Percentiles rank a stretch among this genome's conserved stretches.
Conservation (phyloP, 2,113 vertebrate genomes). For the Rutilus rutilus region DNA sequence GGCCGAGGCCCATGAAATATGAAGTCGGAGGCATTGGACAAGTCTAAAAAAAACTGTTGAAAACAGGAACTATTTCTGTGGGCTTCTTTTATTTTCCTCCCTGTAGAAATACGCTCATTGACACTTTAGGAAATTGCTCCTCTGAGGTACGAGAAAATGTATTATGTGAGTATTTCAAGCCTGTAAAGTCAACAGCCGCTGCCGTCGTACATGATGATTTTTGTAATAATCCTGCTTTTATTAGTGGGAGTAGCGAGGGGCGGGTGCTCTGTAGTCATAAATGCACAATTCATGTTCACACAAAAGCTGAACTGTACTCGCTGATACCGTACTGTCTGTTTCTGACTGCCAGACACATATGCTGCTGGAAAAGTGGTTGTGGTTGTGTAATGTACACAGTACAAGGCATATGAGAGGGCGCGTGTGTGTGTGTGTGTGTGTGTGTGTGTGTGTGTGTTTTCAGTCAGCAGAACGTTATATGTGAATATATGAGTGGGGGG, state of each 20-base stretch:
- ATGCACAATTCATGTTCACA: slow-evolving; percentile 72
- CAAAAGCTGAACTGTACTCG: slow-evolving; percentile 64
- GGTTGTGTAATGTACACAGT: slow-evolving; percentile 55
- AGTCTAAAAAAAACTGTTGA: slow-evolving; percentile 4
- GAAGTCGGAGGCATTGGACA: not conserved
- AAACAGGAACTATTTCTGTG: not conserved
- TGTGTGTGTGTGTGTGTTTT: slow-evolving; percentile 6
- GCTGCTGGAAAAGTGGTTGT: slow-evolving; percentile 61
- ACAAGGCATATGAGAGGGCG: slow-evolving; percentile 1
- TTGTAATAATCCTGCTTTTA: slow-evolving; percentile 80
- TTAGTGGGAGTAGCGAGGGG: slow-evolving; percentile 55
- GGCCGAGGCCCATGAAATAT: slow-evolving; percentile 13
- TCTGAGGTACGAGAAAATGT: not conserved
- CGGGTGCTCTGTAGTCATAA: slow-evolving; percentile 65
- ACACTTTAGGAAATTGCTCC: slow-evolving; percentile 39
- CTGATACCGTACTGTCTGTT: slow-evolving; percentile 63
- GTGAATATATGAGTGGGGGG: slow-evolving; percentile 1
- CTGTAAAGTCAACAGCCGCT: slow-evolving; percentile 74
- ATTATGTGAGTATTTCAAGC: slow-evolving; percentile 44
- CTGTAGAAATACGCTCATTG: slow-evolving; percentile 19
- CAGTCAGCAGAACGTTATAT: slow-evolving; percentile 12
- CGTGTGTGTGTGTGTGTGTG: not conserved
- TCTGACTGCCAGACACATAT: slow-evolving; percentile 57
- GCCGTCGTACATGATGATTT: slow-evolving; percentile 61
- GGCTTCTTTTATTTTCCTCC: not conserved